Evolutionary conservation across 2,888 invertebrate species (phyloP), one percentile per base, ranked within the genome.

Genomic region (Entomobrya proxima): DNA sequence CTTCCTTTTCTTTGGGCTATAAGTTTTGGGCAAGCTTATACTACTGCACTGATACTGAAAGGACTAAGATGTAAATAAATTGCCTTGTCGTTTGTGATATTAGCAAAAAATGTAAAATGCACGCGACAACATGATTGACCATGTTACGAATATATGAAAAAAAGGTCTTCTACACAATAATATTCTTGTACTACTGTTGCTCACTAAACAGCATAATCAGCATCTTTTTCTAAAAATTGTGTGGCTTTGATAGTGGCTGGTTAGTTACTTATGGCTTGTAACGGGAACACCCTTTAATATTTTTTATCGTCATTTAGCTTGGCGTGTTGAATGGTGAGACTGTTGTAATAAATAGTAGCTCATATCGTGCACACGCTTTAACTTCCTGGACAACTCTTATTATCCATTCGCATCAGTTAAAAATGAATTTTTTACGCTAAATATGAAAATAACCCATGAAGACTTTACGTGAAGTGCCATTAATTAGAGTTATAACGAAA

Each of bases 271-370:
- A 75, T 35, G 37, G 13, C 67, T 67, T 21, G 37, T 47, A 44
- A 44, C 27, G 84, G 84, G 77, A 78, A 84, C 84, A 84, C 84
- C 84, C 84, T 72, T n/a, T 77, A 84, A 69, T 40, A 40, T 77
- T 83, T 83, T 76, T 80, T 55, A 55, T 80, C 80, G 50, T 80
- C 32, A 55, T 35, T 50, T n/a, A n/a, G n/a, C n/a, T n/a, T 67
- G 27, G 58, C 55, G 55, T 76, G 76, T 76, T 50, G 47, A 30
- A 27, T 21, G 3, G 74, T 40, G 24, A 44, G 61, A 35, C 13
- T 24, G 11, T 18, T 11, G 4, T 11, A 30, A 32, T 32, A 35
- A 64, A 7, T 5, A 64, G 55, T 18, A 50, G 21, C 64, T 55
- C 72, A 80, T 55, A 72, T 27, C 55, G 72, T 75, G 75, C 75